A percentile compares a stretch with the other conserved stretches of the same genome.
phyloP scores from a whole-genome alignment of 2,797 vertebrate genomes.

The Rhabdomys pumilio region DNA sequence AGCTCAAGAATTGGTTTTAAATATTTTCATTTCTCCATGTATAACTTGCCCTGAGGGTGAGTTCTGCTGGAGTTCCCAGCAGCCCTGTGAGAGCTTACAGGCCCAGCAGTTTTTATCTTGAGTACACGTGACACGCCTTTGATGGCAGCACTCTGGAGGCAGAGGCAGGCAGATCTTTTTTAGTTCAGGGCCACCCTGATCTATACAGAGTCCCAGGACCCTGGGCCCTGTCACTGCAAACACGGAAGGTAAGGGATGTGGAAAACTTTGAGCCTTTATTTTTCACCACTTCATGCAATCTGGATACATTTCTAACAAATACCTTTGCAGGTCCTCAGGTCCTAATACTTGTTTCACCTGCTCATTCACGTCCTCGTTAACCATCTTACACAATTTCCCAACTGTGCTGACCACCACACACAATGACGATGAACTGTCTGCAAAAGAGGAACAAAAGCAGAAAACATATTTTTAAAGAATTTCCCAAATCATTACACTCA shows the following conservation, averaged over 20 bases:
- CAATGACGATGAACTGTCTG: slow-evolving; percentile 91
- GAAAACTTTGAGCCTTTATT: slow-evolving; percentile 55
- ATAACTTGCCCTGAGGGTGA: slow-evolving; percentile 12
- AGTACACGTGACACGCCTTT: not conserved
- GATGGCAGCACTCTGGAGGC: not conserved
- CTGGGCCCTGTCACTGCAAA: not conserved
- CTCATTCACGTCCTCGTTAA: slow-evolving; percentile 83
- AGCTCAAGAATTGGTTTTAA: slow-evolving; percentile 40
- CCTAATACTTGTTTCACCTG: slow-evolving; percentile 91
- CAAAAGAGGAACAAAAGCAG: slow-evolving; percentile 69
- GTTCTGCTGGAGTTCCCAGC: not conserved
- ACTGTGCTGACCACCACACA: slow-evolving; percentile 92
- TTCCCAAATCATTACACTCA: slow-evolving; percentile 61
- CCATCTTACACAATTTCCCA: slow-evolving; percentile 89
- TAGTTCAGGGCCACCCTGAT: not conserved
- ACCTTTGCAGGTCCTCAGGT: slow-evolving; percentile 94
- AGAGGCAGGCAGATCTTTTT: not conserved
- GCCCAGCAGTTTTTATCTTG: slow-evolving; percentile 39
- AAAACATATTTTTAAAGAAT: not conserved
- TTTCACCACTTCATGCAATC: not conserved
- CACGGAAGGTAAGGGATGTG: slow-evolving; percentile 57
- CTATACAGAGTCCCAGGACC: not conserved
- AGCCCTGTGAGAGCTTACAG: not conserved
- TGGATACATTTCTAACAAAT: slow-evolving; percentile 59
- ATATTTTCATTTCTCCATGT: slow-evolving; percentile 33